A percentile compares a stretch with the other conserved stretches of the same genome.
Conservation (phyloP, 2,888 invertebrate genomes). For the Balanococcus diminutus region DNA sequence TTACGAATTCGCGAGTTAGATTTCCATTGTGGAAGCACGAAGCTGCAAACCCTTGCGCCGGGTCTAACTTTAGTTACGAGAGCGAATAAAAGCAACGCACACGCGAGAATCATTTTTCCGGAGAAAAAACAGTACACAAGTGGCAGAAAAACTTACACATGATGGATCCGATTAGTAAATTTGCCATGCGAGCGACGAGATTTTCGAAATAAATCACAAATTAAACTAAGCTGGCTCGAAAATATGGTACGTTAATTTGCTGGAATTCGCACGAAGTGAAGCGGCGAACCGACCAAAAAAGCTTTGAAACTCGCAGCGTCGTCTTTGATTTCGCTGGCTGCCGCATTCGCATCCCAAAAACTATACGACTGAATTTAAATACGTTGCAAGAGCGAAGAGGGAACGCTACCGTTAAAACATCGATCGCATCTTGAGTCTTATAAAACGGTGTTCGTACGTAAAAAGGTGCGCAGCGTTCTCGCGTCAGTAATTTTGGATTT, state of each 20-base stretch:
- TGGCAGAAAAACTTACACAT: background rate
- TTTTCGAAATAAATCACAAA: background rate
- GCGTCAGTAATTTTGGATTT: conserved; percentile 29
- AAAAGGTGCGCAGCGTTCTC: conserved; percentile 34
- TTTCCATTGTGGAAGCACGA: too few relatives aligned
- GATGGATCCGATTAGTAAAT: background rate
- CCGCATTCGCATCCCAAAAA: conserved; percentile 37
- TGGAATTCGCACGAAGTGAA: background rate
- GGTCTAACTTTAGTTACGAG: too few relatives aligned
- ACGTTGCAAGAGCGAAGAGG: conserved; percentile 21
- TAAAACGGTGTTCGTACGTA: conserved; percentile 7
- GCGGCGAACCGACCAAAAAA: background rate
- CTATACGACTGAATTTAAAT: conserved; percentile 27
- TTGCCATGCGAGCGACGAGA: background rate
- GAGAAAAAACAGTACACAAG: background rate
- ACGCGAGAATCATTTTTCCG: background rate
- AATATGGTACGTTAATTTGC: conserved; percentile 5
- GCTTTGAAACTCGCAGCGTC: background rate
- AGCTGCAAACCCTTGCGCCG: too few relatives aligned
- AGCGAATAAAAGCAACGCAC: too few relatives aligned
- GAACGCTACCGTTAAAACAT: conserved; percentile 41
- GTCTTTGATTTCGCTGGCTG: background rate
- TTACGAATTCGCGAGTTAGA: too few relatives aligned
- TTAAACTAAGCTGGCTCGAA: conserved; percentile 1
- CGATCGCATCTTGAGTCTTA: conserved; percentile 41